Evolutionary conservation across 2,113 vertebrate genomes (phyloP).

Genomic region (Corydoras maculifer): DNA sequence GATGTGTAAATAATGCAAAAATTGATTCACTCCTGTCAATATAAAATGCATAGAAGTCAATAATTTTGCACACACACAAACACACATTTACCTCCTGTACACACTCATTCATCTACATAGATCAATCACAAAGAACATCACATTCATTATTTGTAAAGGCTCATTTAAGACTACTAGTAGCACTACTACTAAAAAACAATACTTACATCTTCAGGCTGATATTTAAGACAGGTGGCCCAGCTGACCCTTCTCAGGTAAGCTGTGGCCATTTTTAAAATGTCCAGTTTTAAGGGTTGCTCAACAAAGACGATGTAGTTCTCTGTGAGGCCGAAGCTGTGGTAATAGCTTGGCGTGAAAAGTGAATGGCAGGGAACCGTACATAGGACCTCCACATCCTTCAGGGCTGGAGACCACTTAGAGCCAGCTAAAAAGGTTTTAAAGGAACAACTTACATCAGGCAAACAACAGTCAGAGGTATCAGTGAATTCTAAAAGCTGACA

Average conservation of each 20-base stretch:
- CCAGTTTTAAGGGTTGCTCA: constrained; percentile 86
- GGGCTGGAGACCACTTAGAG: constrained; percentile 47
- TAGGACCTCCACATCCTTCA: constrained; percentile 74
- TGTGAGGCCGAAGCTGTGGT: constrained; percentile 89
- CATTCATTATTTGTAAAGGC: too few relatives aligned
- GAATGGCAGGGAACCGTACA: constrained; percentile 75
- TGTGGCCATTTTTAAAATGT: constrained; percentile 86
- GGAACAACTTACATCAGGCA: not conserved
- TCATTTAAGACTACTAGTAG: too few relatives aligned
- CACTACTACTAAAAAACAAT: not conserved
- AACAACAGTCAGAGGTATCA: not conserved
- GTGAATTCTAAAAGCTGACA: not conserved
- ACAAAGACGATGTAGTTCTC: constrained; percentile 86
- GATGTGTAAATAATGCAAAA: too few relatives aligned
- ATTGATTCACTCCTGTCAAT: too few relatives aligned
- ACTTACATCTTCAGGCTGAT: constrained; percentile 76
- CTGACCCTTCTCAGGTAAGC: constrained; percentile 81
- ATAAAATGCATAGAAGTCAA: too few relatives aligned
- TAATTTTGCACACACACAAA: too few relatives aligned
- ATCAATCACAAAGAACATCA: too few relatives aligned
- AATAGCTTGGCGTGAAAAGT: constrained; percentile 84
- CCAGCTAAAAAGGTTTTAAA: constrained; percentile 39
- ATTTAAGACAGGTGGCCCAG: constrained; percentile 88
- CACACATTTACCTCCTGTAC: too few relatives aligned
- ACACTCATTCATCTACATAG: too few relatives aligned